Conservation (phyloP, 92 coral and sea anemone genomes). For the Isaurus tuberculatus region DNA sequence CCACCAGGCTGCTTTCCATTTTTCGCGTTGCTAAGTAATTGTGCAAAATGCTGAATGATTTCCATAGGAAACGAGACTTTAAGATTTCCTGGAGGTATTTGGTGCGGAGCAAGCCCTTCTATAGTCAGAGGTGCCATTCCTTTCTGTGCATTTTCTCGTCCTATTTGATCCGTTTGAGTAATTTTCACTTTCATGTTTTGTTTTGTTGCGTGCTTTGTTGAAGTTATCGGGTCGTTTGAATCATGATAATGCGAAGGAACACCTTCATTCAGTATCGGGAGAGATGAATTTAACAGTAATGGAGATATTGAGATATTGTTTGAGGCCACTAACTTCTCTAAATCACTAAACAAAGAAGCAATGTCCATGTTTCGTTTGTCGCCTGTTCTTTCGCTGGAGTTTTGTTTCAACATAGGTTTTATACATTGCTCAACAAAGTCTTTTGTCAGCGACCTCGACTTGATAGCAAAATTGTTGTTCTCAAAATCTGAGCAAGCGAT, state of each 20-base stretch:
- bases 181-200: neutral
- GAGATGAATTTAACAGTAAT: neutral
- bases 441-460: neutral
- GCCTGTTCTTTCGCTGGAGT: neutral
- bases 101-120: constrained; percentile 36
- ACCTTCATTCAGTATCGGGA: neutral
- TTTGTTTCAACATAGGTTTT: neutral
- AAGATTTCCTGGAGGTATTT: constrained; percentile 41
- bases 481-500: neutral
- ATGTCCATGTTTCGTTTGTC: constrained; percentile 16
- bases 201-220: neutral
- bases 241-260: neutral
- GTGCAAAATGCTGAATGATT: constrained; percentile 29
- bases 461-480: neutral
- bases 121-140: constrained; percentile 10
- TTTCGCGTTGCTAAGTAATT: neutral
- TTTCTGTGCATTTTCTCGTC: constrained; percentile 1
- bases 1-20: neutral
- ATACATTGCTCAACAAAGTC: neutral
- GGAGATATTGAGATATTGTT: constrained; percentile 3
- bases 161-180: neutral
- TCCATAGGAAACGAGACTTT: constrained; percentile 34
- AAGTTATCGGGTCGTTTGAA: neutral
- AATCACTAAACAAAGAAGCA: neutral
- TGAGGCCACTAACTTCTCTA: constrained; percentile 13